phyloP scores from a whole-genome alignment of 2,113 vertebrate genomes.

The Callipepla californica region DNA sequence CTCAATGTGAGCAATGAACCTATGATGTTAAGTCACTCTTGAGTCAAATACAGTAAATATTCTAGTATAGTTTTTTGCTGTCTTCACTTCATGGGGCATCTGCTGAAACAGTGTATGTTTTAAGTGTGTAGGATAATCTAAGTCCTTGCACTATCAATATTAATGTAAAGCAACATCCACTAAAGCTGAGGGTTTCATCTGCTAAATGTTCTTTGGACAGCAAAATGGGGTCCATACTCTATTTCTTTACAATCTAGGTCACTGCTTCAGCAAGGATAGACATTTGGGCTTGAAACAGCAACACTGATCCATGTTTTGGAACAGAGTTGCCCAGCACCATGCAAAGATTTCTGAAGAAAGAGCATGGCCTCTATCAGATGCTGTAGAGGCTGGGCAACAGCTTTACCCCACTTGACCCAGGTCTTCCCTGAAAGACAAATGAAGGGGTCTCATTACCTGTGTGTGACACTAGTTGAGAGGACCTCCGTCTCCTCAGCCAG shows the following conservation, averaged over 20 bases:
- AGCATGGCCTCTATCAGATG: not conserved
- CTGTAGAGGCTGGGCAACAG: not conserved
- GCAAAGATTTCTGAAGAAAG: not conserved
- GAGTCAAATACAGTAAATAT: not conserved
- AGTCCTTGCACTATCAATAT: not conserved
- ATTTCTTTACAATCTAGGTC: not conserved
- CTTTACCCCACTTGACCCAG: not conserved
- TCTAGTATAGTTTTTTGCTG: not conserved
- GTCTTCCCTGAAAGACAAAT: not conserved
- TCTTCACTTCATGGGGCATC: conserved; percentile 10
- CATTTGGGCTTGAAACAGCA: not conserved
- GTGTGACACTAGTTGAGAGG: not conserved
- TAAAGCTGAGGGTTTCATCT: not conserved
- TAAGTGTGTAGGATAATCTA: not conserved
- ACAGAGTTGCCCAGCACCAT: not conserved
- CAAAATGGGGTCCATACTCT: not conserved
- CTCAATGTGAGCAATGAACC: not conserved
- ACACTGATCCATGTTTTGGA: not conserved
- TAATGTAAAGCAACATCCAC: not conserved
- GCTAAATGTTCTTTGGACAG: not conserved
- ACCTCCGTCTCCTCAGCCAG: conserved; percentile 16
- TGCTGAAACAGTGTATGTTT: conserved; percentile 17
- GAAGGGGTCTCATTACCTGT: conserved; percentile 34
- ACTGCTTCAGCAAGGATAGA: not conserved
- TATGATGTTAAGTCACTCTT: not conserved